Percentiles rank a stretch among this genome's conserved stretches.
Conservation (phyloP, 2,797 vertebrate genomes). For the Trachops cirrhosus region DNA sequence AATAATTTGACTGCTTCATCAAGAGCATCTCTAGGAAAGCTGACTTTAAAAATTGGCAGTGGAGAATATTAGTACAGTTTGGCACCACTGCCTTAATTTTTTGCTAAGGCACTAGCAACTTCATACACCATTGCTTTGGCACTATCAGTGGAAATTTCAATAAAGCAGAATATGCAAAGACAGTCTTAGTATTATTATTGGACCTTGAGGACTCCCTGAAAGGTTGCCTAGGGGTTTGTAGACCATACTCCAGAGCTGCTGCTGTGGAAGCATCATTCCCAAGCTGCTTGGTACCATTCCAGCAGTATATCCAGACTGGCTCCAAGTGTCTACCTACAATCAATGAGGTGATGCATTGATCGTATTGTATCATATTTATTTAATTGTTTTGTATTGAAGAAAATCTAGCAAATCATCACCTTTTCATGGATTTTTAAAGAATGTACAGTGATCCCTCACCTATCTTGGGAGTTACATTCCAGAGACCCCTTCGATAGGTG, state of each 20-base stretch:
- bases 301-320: neutral
- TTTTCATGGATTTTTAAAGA: neutral
- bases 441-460: too few relatives aligned
- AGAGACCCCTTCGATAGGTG: too few relatives aligned
- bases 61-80: neutral
- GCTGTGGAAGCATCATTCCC: neutral
- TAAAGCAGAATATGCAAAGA: neutral
- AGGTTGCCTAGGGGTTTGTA: neutral
- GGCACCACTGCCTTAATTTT: neutral
- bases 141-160: neutral
- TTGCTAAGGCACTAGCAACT: neutral
- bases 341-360: neutral
- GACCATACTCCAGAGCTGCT: neutral
- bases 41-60: neutral
- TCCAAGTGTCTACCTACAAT: neutral
- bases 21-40: neutral
- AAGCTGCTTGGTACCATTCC: neutral
- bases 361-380: neutral
- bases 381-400: constrained; percentile 16
- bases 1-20: neutral
- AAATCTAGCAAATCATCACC: neutral
- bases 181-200: neutral
- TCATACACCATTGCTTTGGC: neutral
- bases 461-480: too few relatives aligned
- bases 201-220: neutral